phyloP scores from a whole-genome alignment of 1,140 invertebrate genomes.

The Mizuhopecten yessoensis region DNA sequence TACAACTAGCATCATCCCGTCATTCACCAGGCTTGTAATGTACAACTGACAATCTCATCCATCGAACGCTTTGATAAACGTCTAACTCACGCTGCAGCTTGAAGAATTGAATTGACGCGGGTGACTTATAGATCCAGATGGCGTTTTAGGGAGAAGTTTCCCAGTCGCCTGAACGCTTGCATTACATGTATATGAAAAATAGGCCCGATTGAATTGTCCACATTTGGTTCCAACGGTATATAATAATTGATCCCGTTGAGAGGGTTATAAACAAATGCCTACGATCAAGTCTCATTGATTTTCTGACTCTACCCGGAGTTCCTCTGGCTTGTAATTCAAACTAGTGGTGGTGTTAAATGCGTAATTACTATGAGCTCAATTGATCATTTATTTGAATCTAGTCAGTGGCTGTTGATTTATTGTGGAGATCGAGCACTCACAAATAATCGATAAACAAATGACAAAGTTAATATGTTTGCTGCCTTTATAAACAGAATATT shows the following conservation, averaged over 20 bases:
- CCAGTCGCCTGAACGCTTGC: neutral
- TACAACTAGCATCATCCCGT: neutral
- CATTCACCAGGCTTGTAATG: neutral
- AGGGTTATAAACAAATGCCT: slow-evolving; percentile 23
- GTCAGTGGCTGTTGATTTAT: neutral
- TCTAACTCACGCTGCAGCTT: neutral
- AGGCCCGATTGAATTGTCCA: neutral
- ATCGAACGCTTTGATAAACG: slow-evolving; percentile 13
- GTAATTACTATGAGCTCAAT: neutral
- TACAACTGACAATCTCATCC: neutral
- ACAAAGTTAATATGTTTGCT: neutral
- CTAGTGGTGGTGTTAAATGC: neutral
- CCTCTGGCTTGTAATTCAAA: neutral
- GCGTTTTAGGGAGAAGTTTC: neutral
- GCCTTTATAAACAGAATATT: neutral
- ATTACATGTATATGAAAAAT: neutral
- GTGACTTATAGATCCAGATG: neutral
- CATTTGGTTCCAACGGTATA: neutral
- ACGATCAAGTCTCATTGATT: slow-evolving; percentile 18
- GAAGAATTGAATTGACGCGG: slow-evolving; percentile 22
- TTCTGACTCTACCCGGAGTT: neutral
- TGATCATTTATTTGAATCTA: neutral
- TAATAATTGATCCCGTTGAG: slow-evolving; percentile 33
- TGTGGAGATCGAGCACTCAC: neutral
- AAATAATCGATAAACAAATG: neutral